Conservation (phyloP, 2,113 vertebrate species). For the Empidonax traillii region DNA sequence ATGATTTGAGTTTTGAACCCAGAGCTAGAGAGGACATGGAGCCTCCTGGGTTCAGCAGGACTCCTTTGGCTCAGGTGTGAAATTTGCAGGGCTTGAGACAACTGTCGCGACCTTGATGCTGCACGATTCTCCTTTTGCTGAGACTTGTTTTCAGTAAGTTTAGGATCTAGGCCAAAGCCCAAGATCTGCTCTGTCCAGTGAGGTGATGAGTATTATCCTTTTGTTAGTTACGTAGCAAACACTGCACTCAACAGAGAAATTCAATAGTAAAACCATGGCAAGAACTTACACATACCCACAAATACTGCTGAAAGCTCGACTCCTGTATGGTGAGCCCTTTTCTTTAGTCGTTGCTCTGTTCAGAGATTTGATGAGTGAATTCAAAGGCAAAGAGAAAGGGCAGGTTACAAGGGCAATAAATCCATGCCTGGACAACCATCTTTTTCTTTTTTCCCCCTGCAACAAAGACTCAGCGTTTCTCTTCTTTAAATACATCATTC, state of each 20-base stretch:
- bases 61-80: background rate
- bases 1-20: background rate
- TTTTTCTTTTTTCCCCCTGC: background rate
- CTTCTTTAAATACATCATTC: background rate
- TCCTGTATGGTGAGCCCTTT: background rate
- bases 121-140: background rate
- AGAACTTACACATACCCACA: fast-evolving
- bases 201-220: background rate
- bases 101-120: background rate
- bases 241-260: background rate
- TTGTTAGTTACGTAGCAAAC: fast-evolving
- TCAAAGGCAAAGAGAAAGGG: background rate
- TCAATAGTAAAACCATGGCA: background rate
- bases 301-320: background rate
- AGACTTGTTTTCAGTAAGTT: background rate
- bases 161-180: background rate
- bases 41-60: background rate
- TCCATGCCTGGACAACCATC: background rate
- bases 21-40: background rate
- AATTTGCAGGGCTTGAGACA: background rate
- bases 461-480: background rate
- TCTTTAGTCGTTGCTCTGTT: background rate
- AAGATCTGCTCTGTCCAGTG: background rate
- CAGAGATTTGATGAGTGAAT: background rate
- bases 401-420: background rate